Evolutionary conservation across 2,797 vertebrate species (phyloP), one percentile per base, ranked within the genome.

Genomic region (Pterois miles): DNA sequence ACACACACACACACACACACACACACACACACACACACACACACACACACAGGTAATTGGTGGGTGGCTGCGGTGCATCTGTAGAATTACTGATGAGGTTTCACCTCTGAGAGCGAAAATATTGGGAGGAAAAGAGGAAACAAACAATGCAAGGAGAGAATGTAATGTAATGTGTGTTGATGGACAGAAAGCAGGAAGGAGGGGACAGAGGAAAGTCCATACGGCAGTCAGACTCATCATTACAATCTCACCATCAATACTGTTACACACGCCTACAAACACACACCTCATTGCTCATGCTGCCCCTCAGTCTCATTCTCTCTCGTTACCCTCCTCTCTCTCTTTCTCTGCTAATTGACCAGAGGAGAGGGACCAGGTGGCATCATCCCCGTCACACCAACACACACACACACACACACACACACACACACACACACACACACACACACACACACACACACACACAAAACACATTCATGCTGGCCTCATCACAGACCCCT

Each of bases 261-360:
- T 13, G 33, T 25, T 16, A 25, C 27, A 46, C 27, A 52, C 62
- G 50, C 18, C 56, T 14, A 48, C 58, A 71, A 5, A 63, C 23
- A 58, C 46, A 53, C 50, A 70, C 56, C 69, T 62, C 74, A 78
- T 33, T 64, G 48, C 79, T 73, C 58, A 74, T 83, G 63, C 69
- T 53, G 29, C 59, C 58, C 67, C 65, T 80, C 66, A 52, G 43
- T 56, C 73, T 82, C 62, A 67, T 69, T 71, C 74, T 66, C 59
- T 79, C 64, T 65, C 29, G 31, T 79, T 82, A 66, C 53, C 76
- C 27, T 38, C 38, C 84, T 84, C 67, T 64, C 77, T 74, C 80
- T 80, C 77, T 74, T 78, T 80, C 79, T 91, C 93, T 88, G 85
- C 93, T 95, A 96, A 96, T 95, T 95, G 94, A 95, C 90, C 92